These are phyloP conservation scores for Metacarcinus magister DNA, from an alignment of 2,888 invertebrate genomes.

Conservation along the genomic window DNA sequence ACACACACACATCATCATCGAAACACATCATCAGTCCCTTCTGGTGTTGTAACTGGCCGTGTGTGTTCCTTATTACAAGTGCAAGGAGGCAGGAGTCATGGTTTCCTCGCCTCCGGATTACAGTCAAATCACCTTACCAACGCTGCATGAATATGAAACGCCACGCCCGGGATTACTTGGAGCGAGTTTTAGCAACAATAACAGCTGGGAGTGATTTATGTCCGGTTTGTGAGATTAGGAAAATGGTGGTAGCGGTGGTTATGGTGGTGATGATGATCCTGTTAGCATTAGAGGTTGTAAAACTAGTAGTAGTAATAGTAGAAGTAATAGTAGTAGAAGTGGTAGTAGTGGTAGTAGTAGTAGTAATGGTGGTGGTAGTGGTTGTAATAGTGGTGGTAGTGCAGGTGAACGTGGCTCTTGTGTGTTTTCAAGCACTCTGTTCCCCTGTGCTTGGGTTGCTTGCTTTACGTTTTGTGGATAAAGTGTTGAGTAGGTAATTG, in stretches of 20 bases:
- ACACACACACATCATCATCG: too few species aligned
- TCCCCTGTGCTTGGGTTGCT: background rate
- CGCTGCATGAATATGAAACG: slow-evolving; percentile 19
- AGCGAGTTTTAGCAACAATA: slow-evolving; percentile 29
- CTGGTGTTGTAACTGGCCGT: background rate
- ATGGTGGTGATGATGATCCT: background rate
- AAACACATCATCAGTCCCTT: background rate
- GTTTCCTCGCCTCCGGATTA: background rate
- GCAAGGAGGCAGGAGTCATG: background rate
- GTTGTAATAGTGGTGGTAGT: background rate
- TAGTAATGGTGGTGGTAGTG: background rate
- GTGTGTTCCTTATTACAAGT: background rate
- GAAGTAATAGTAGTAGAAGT: too few species aligned
- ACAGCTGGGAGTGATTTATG: slow-evolving; percentile 21
- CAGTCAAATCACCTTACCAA: slow-evolving; percentile 9
- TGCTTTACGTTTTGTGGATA: slow-evolving; percentile 11
- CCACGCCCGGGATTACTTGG: background rate
- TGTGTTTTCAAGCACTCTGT: background rate
- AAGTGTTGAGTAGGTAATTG: slow-evolving; percentile 37
- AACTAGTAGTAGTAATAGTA: too few species aligned
- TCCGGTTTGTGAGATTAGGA: background rate
- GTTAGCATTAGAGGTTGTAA: background rate
- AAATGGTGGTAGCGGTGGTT: background rate
- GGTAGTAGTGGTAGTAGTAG: background rate
- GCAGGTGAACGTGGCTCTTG: background rate